Evolutionary conservation across 2,888 invertebrate species (phyloP), one percentile per base, ranked within the genome.

Genomic region (Argynnis bischoffii): DNA sequence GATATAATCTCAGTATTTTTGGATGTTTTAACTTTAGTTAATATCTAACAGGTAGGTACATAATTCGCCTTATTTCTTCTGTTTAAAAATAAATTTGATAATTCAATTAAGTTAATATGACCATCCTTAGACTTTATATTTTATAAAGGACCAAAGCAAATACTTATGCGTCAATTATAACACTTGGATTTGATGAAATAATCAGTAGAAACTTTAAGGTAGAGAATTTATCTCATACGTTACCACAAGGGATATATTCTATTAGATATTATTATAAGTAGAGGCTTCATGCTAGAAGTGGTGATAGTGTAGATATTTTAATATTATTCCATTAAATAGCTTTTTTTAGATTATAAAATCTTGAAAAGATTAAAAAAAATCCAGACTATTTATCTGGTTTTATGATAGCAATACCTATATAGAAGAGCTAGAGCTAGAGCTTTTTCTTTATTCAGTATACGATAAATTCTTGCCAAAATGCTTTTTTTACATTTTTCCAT

Each of bases 111-210:
- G 8, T 11, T 18, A 16, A 16, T 26, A 26, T 21, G 31, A 50
- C 35, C 16, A 48, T 61, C 18, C 51, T 67, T 56, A 64, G 48
- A 47, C 47, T 67, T 64, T 54, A 61, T 56, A 68, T 48, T 74
- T 55, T 70, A 84, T 84, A 75, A n/a, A n/a, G 87, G 88, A 89
- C 88, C 88, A 89, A 88, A 76, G 69, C 41, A 66, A 73, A 80
- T 83, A 86, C 88, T 84, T 78, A 76, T 73, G 80, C 76, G 90
- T 90, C 90, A 90, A 90, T 90, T 90, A 90, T 78, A 75, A 75
- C 59, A 79, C 81, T 84, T 83, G 82, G 77, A 76, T 70, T 73
- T 64, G 41, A 69, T 63, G 56, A 67, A 48, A 14, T 57, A 61
- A 47, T 15, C 56, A 54, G n/a, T 53, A 63, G 54, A 56, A 66